Percentiles rank a stretch among this genome's conserved stretches.
These are phyloP conservation scores for Villa cingulata DNA, from an alignment of 2,888 invertebrate species.

Conservation along the genomic window DNA sequence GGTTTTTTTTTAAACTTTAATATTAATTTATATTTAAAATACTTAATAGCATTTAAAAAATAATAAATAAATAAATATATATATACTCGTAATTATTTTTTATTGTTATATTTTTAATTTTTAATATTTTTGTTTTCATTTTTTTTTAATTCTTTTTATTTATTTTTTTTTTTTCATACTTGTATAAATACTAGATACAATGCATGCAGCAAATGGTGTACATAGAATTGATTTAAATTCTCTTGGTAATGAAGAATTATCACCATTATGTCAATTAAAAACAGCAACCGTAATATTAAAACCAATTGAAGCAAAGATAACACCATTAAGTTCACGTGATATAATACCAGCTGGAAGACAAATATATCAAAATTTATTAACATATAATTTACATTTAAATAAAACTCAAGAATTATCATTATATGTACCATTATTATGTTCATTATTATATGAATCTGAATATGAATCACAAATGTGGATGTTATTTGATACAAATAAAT, in stretches of 20 bases:
- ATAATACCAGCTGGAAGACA: slow-evolving; percentile 75
- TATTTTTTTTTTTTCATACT: background rate
- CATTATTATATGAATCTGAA: slow-evolving; percentile 87
- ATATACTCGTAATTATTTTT: no score
- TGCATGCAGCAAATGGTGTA: slow-evolving; percentile 65
- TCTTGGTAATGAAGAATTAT: slow-evolving; percentile 64
- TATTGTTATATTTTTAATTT: no score
- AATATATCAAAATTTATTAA: slow-evolving; percentile 79
- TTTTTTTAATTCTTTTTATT: slow-evolving; percentile 16
- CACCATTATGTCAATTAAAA: slow-evolving; percentile 61
- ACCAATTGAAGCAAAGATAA: slow-evolving; percentile 67
- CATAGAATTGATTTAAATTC: slow-evolving; percentile 55
- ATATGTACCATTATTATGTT: slow-evolving; percentile 65
- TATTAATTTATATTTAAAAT: no score
- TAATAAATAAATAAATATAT: no score
- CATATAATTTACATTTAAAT: slow-evolving; percentile 70
- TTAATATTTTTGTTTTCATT: background rate
- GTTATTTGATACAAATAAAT: slow-evolving; percentile 84
- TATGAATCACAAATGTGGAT: slow-evolving; percentile 96
- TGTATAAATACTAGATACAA: slow-evolving; percentile 34
- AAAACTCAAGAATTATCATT: slow-evolving; percentile 74
- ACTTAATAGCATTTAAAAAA: no score
- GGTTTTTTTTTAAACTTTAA: no score
- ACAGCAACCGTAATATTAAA: slow-evolving; percentile 60
- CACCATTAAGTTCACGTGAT: slow-evolving; percentile 69